phyloP scores from a whole-genome alignment of 2,888 invertebrate species.

The Nesidiocoris tenuis region DNA sequence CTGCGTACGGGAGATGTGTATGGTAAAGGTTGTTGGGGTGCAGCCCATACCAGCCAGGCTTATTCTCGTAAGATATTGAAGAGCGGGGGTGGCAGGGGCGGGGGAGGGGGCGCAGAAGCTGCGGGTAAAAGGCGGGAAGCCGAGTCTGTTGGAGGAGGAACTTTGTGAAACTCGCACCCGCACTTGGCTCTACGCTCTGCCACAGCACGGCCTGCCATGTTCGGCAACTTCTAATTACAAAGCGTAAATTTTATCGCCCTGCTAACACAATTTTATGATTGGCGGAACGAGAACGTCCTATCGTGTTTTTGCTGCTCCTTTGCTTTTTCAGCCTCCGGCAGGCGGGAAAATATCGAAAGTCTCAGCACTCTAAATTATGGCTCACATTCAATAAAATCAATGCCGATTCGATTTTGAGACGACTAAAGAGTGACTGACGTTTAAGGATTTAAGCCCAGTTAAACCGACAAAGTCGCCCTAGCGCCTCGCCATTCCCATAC shows the following conservation, averaged over 20 bases:
- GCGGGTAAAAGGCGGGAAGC: neutral
- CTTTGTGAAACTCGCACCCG: neutral
- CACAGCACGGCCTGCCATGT: neutral
- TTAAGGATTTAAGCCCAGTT: no score
- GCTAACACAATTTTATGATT: neutral
- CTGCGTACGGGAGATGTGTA: neutral
- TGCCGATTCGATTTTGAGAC: no score
- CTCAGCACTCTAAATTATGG: no score
- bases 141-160: neutral
- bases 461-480: no score
- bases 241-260: neutral
- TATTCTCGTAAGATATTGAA: neutral
- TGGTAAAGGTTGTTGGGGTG: neutral
- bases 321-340: no score
- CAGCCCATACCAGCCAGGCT: neutral
- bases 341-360: no score
- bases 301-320: no score
- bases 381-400: no score
- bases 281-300: neutral
- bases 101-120: neutral
- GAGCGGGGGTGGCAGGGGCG: neutral
- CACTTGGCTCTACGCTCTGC: neutral
- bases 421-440: no score
- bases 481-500: no score
- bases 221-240: neutral